These are phyloP conservation scores for Diorhabda elongata DNA, from an alignment of 1,140 invertebrate species.

Conservation along the genomic window DNA sequence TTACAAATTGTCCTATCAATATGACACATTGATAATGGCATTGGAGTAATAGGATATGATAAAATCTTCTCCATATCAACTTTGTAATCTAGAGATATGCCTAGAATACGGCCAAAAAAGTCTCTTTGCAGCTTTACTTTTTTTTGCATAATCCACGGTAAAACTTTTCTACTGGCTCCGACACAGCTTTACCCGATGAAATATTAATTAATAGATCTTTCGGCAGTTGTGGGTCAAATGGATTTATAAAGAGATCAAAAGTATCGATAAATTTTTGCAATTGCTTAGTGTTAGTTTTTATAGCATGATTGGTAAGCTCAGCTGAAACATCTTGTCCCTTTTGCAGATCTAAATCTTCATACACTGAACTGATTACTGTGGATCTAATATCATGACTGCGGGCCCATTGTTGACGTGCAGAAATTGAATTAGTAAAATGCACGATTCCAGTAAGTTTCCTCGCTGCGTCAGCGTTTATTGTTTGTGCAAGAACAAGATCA, in stretches of 20 bases:
- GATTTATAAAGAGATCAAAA: conserved; percentile 29
- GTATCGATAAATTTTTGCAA: conserved; percentile 27
- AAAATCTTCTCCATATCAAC: conserved; percentile 18
- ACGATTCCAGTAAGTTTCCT: conserved; percentile 34
- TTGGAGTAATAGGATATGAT: conserved; percentile 21
- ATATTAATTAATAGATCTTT: conserved; percentile 34
- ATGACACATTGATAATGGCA: conserved; percentile 21
- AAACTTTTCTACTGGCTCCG: conserved; percentile 28
- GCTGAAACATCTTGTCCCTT: conserved; percentile 29
- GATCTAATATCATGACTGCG: conserved; percentile 29
- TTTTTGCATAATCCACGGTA: background rate
- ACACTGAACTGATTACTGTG: conserved; percentile 28
- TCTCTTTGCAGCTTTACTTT: conserved; percentile 14
- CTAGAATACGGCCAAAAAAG: background rate
- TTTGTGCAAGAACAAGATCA: conserved; percentile 36
- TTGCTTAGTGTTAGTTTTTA: conserved; percentile 28
- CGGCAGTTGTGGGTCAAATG: conserved; percentile 25
- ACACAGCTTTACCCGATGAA: conserved; percentile 6
- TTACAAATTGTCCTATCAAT: conserved; percentile 18
- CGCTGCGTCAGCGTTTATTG: conserved; percentile 23
- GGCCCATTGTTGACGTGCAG: conserved; percentile 27
- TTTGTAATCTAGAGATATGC: conserved; percentile 20
- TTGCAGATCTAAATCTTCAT: conserved; percentile 18
- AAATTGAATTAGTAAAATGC: conserved; percentile 5
- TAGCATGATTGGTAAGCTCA: conserved; percentile 28